Evolutionary conservation across 2,113 vertebrate genomes (phyloP).

Genomic region (Heliornis fulica): DNA sequence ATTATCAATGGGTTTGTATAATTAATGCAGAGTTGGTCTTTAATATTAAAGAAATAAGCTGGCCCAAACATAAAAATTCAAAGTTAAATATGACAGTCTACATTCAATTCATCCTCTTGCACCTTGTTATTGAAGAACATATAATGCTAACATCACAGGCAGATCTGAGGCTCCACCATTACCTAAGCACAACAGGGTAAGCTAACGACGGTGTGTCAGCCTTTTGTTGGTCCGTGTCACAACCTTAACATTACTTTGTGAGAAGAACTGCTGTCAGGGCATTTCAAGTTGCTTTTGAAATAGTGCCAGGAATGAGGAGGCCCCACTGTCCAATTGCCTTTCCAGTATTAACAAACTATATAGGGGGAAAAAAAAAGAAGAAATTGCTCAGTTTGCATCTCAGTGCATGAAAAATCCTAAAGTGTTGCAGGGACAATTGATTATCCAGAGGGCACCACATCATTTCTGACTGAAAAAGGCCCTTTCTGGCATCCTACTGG

Average conservation of each 20-base stretch:
- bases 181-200: slow-evolving; percentile 67
- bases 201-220: slow-evolving; percentile 47
- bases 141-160: slow-evolving; percentile 49
- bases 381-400: slow-evolving; percentile 62
- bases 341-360: slow-evolving; percentile 60
- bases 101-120: slow-evolving; percentile 35
- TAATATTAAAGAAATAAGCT: slow-evolving; percentile 11
- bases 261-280: slow-evolving; percentile 65
- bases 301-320: slow-evolving; percentile 56
- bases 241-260: slow-evolving; percentile 60
- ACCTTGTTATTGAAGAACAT: slow-evolving; percentile 57
- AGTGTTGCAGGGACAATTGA: slow-evolving; percentile 54
- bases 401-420: slow-evolving; percentile 55
- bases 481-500: slow-evolving; percentile 13
- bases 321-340: slow-evolving; percentile 64
- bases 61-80: slow-evolving; percentile 42
- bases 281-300: slow-evolving; percentile 69
- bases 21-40: background rate
- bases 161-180: slow-evolving; percentile 49
- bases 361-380: background rate
- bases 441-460: slow-evolving; percentile 53
- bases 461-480: slow-evolving; percentile 40
- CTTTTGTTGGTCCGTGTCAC: slow-evolving; percentile 66
- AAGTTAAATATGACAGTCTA: slow-evolving; percentile 16
- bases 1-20: background rate